Evolutionary conservation across 2,888 invertebrate genomes (phyloP).

Genomic region (Mimumesa dahlbomi): DNA sequence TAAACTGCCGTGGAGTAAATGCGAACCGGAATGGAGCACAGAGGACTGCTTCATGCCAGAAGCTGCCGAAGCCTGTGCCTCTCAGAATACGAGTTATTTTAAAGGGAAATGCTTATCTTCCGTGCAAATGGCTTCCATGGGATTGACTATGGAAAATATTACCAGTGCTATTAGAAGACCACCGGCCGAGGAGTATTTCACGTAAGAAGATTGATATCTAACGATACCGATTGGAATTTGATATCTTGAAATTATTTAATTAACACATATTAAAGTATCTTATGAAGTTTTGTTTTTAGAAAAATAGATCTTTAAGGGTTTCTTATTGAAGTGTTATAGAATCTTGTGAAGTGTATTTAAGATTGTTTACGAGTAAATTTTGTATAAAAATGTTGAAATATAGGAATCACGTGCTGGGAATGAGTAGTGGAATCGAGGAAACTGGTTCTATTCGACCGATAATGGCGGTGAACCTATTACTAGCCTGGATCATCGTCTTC

Average conservation of each 20-base stretch:
- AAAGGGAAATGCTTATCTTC: slow-evolving; percentile 84
- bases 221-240: no score
- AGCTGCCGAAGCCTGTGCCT: slow-evolving; percentile 84
- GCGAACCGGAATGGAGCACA: slow-evolving; percentile 87
- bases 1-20: slow-evolving; percentile 87
- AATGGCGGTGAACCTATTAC: slow-evolving; percentile 87
- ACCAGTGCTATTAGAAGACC: slow-evolving; percentile 83
- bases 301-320: no score
- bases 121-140: slow-evolving; percentile 81
- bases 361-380: no score
- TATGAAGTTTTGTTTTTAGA: no score
- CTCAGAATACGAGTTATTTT: slow-evolving; percentile 85
- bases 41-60: slow-evolving; percentile 87
- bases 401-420: slow-evolving; percentile 84
- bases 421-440: slow-evolving; percentile 88
- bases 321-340: no score
- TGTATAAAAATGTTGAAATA: no score
- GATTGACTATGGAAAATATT: slow-evolving; percentile 80
- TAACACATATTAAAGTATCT: no score
- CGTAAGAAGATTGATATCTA: slow-evolving; percentile 81
- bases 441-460: slow-evolving; percentile 86
- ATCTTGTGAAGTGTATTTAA: no score
- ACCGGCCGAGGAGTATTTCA: slow-evolving; percentile 88
- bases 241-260: no score
- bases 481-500: slow-evolving; percentile 90